Evolutionary conservation across 2,888 invertebrate species (phyloP), one percentile per base, ranked within the genome.

Genomic region (Philopedon plagiatum): DNA sequence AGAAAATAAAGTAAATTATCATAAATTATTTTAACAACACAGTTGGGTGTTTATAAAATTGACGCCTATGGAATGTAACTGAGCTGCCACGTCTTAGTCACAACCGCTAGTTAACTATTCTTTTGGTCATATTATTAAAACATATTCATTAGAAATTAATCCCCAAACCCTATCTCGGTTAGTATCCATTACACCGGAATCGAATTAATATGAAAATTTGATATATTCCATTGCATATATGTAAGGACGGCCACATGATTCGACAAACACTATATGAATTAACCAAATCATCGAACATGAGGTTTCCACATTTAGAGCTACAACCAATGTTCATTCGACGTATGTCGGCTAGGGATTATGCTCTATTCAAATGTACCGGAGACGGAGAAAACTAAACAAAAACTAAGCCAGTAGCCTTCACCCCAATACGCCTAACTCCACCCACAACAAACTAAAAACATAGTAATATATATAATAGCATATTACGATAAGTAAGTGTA

Each of bases 131-230:
- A 46, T 46, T 21, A 46, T 2, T 46, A 21, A 46, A 23, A 19
- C 19, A 46, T 46, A 15, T n/a, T 46, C 46, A n/a, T 46, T n/a
- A 46, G 21, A 3, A 5, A 15, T 37, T 21, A n/a, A 57, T 57
- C 21, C 39, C 9, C 57, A 1, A 23, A 29, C 34, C 46, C 1
- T 46, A 39, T 56, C 18, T 39, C 13, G 57, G 58, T 41, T 21
- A 26, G 58, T 39, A 26, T 41, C 58, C 37, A 57, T 58, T 58
- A 58, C 34, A 41, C 5, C 8, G 13, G 19, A 19, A 41, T 5
- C 34, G 41, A 58, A 39, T 57, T 58, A 58, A 13, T 58, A 58
- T 39, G 58, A 58, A 58, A 58, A 58, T 58, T 58, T 58, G 41
- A 58, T 58, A 58, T 15, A 26, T 39, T 13, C 39, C 41, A 23